A percentile compares a stretch with the other conserved stretches of the same genome.
phyloP scores from a whole-genome alignment of 1,140 invertebrate genomes.

The Medauroidea extradentata region DNA sequence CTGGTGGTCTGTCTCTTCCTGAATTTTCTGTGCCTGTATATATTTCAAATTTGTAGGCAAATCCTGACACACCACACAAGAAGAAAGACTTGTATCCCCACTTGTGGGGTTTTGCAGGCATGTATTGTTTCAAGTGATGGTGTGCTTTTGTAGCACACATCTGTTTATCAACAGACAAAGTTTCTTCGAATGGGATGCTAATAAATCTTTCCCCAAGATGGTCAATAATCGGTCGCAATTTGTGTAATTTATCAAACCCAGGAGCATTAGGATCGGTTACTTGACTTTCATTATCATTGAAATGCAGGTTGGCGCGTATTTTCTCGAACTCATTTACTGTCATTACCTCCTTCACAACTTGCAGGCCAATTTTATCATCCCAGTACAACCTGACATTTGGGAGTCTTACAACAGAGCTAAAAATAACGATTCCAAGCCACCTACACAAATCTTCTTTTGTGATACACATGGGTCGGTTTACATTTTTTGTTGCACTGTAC shows the following conservation, averaged over 20 bases:
- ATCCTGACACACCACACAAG: conserved; percentile 21
- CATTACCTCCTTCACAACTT: no score
- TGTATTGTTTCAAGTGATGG: conserved; percentile 34
- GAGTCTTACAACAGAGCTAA: not conserved
- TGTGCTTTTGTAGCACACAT: conserved; percentile 35
- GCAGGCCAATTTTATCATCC: not conserved
- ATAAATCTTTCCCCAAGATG: no score
- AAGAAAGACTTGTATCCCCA: conserved; percentile 36
- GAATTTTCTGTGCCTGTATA: conserved; percentile 25
- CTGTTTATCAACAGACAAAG: conserved; percentile 26
- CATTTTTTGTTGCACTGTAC: not conserved
- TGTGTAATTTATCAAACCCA: no score
- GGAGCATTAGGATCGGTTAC: no score
- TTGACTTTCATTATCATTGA: no score
- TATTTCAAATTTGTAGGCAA: conserved; percentile 33
- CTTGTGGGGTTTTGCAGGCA: conserved; percentile 36
- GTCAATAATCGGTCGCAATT: no score
- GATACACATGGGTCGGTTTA: not conserved
- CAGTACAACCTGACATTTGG: not conserved
- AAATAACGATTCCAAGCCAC: not conserved
- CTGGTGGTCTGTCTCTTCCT: not conserved
- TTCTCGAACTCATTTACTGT: no score
- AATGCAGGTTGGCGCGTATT: no score
- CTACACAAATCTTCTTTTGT: not conserved
- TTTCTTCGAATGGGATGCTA: no score